Conservation (phyloP, 1,140 invertebrate species). For the Sycophaga agraensis region DNA sequence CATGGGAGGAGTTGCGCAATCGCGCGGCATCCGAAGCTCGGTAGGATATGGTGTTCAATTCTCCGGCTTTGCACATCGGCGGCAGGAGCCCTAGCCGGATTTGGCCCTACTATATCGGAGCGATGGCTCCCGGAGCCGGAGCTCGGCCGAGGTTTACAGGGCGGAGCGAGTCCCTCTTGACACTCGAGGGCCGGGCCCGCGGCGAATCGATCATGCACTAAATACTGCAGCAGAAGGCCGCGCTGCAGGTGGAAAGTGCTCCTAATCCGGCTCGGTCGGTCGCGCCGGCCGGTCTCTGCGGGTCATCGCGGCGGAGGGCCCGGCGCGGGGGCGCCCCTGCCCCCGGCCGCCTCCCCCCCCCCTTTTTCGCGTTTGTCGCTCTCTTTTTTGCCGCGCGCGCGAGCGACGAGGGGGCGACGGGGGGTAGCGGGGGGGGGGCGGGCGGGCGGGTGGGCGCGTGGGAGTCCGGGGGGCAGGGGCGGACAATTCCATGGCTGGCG, state of each 20-base stretch:
- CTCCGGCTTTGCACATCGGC: too few relatives aligned
- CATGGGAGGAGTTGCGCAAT: too few relatives aligned
- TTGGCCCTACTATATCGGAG: too few relatives aligned
- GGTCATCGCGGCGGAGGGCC: constrained; percentile 1
- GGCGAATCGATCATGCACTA: constrained; percentile 1
- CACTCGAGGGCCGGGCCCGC: neutral
- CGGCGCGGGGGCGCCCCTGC: too few relatives aligned
- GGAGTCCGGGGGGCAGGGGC: constrained; percentile 18
- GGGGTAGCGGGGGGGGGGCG: neutral
- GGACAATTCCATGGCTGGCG: constrained; percentile 50
- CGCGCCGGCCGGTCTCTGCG: neutral
- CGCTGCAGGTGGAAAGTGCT: neutral
- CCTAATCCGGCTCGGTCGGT: neutral
- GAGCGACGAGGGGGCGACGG: neutral
- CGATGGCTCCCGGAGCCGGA: too few relatives aligned
- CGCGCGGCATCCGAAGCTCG: too few relatives aligned
- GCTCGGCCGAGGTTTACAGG: too few relatives aligned
- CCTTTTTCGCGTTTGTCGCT: constrained; percentile 35
- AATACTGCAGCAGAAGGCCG: constrained; percentile 1
- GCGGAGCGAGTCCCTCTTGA: neutral
- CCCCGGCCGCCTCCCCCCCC: too few relatives aligned
- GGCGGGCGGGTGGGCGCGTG: neutral
- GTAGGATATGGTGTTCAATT: too few relatives aligned
- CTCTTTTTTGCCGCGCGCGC: too few relatives aligned
- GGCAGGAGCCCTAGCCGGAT: too few relatives aligned